phyloP scores from a whole-genome alignment of 2,888 invertebrate genomes.

The Pyrocoelia pectoralis region DNA sequence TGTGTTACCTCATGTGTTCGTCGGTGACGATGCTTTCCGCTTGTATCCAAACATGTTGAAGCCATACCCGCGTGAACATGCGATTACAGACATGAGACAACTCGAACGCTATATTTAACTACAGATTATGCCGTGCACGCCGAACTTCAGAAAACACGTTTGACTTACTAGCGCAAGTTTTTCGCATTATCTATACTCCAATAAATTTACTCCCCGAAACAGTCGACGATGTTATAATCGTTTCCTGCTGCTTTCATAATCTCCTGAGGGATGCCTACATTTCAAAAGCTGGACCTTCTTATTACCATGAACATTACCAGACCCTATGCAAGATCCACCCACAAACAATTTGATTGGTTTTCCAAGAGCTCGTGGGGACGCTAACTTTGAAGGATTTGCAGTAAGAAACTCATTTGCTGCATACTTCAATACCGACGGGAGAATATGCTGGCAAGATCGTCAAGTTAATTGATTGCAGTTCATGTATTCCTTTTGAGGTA shows the following conservation, averaged over 20 bases:
- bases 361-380: background rate
- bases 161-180: background rate
- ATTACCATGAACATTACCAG: background rate
- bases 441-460: background rate
- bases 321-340: constrained; percentile 1
- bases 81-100: background rate
- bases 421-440: background rate
- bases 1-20: background rate
- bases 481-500: too few species aligned
- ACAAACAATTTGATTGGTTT: background rate
- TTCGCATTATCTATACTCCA: background rate
- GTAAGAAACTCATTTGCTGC: background rate
- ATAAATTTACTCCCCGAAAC: background rate
- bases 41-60: background rate
- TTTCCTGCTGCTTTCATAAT: background rate
- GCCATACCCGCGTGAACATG: background rate
- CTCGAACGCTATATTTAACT: background rate
- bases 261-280: background rate
- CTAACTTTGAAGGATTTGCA: background rate
- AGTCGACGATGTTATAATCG: background rate
- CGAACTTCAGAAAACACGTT: background rate
- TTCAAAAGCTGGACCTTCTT: background rate
- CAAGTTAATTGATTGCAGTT: too few species aligned
- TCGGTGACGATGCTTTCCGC: background rate
- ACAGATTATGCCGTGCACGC: background rate